phyloP scores from a whole-genome alignment of 2,113 vertebrate species.

The Lagopus leucura region DNA sequence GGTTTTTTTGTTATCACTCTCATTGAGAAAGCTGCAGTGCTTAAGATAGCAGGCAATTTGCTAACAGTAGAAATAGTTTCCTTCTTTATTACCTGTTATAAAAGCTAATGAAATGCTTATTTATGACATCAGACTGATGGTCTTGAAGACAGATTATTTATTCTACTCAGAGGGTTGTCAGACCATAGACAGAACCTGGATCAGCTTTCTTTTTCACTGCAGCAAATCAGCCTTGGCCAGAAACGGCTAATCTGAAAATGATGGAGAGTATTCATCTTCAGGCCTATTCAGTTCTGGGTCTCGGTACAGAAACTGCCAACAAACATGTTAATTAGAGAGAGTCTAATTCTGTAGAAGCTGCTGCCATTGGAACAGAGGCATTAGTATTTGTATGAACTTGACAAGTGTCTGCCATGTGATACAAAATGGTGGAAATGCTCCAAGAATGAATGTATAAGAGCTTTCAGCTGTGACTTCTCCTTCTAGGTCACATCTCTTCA shows the following conservation, averaged over 20 bases:
- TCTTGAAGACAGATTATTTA: background rate
- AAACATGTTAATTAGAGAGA: background rate
- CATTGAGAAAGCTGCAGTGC: background rate
- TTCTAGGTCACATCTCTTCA: background rate
- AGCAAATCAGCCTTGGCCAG: background rate
- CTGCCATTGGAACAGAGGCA: background rate
- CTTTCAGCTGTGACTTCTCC: background rate
- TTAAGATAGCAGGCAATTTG: background rate
- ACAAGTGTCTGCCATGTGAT: background rate
- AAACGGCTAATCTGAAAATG: background rate
- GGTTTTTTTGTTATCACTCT: background rate
- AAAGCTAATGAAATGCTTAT: background rate
- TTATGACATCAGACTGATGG: background rate
- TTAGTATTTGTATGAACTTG: background rate
- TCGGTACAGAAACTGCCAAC: background rate
- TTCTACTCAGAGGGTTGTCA: background rate
- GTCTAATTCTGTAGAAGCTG: background rate
- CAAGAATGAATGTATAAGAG: background rate
- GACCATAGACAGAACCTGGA: background rate
- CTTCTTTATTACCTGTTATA: background rate
- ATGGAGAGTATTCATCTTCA: background rate
- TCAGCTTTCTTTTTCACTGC: background rate
- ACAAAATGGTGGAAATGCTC: background rate
- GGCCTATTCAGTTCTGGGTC: background rate
- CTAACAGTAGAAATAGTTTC: background rate